phyloP scores from a whole-genome alignment of 2,113 vertebrate genomes.

The Toxotes chatareus region DNA sequence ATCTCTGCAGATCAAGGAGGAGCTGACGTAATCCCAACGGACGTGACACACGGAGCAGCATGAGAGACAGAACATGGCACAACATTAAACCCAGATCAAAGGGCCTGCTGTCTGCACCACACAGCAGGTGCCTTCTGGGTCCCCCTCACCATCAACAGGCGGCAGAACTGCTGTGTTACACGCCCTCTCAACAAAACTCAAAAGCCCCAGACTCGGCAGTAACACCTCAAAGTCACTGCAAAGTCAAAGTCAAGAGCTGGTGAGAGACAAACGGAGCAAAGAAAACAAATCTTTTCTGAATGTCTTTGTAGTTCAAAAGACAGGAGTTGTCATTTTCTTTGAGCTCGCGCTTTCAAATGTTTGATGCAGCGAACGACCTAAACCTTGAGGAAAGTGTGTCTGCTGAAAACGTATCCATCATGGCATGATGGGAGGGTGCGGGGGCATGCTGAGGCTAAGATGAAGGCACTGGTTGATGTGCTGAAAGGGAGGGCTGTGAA shows the following conservation, averaged over 20 bases:
- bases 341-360: constrained; percentile 68
- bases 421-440: constrained; percentile 41
- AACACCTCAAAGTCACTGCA: constrained; percentile 78
- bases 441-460: constrained; percentile 58
- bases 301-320: constrained; percentile 81
- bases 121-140: constrained; percentile 67
- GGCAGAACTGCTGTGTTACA: constrained; percentile 37
- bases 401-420: constrained; percentile 67
- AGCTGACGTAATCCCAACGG: constrained; percentile 75
- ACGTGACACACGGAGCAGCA: constrained; percentile 59
- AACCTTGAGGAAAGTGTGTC: constrained; percentile 71
- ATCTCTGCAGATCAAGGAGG: constrained; percentile 70
- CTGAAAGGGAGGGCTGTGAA: constrained; percentile 48
- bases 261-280: constrained; percentile 59
- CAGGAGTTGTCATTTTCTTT: constrained; percentile 75
- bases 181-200: constrained; percentile 59
- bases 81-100: constrained; percentile 81
- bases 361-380: constrained; percentile 79
- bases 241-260: constrained; percentile 74
- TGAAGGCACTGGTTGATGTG: constrained; percentile 63
- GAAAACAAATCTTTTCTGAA: constrained; percentile 74
- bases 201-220: constrained; percentile 49
- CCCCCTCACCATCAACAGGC: constrained; percentile 65
- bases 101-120: constrained; percentile 64
- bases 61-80: constrained; percentile 71